Conservation (phyloP, 2,888 invertebrate species). For the Heliconius erato region DNA sequence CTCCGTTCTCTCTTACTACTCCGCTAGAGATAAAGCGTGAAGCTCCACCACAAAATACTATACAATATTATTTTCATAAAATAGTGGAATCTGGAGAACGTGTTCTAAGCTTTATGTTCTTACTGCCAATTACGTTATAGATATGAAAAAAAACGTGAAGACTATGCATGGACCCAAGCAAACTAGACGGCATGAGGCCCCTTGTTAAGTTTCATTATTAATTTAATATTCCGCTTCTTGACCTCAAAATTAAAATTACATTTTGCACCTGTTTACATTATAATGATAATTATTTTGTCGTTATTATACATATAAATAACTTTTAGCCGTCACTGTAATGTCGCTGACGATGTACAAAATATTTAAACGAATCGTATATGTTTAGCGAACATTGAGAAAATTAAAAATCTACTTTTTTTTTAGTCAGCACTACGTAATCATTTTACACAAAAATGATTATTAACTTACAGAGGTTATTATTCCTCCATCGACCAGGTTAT, state of each 20-base stretch:
- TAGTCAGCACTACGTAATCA: slow-evolving; percentile 36
- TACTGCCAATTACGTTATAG: too few relatives aligned
- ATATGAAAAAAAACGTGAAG: too few relatives aligned
- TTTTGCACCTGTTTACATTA: slow-evolving; percentile 30
- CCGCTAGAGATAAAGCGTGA: too few relatives aligned
- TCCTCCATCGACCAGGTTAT: slow-evolving; percentile 64
- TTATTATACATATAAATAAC: slow-evolving; percentile 11
- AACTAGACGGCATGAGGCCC: too few relatives aligned
- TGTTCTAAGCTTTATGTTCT: too few relatives aligned
- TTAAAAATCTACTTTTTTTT: slow-evolving; percentile 27
- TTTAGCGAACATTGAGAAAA: background rate
- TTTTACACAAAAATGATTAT: slow-evolving; percentile 44
- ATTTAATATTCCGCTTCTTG: slow-evolving; percentile 29
- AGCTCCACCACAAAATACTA: too few relatives aligned
- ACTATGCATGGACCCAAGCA: too few relatives aligned
- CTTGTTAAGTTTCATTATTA: background rate
- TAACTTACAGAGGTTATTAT: slow-evolving; percentile 56
- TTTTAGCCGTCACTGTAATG: background rate
- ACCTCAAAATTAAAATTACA: slow-evolving; percentile 1
- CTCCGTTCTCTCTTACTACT: too few relatives aligned
- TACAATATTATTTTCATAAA: too few relatives aligned
- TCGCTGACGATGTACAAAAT: slow-evolving; percentile 4
- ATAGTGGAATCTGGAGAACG: too few relatives aligned
- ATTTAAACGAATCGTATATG: background rate
- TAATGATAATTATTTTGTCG: slow-evolving; percentile 7